Percentiles rank a stretch among this genome's conserved stretches.
Conservation (phyloP, 30 jellyfish, hydroid and myxozoan genomes). For the Cassiopea andromeda region DNA sequence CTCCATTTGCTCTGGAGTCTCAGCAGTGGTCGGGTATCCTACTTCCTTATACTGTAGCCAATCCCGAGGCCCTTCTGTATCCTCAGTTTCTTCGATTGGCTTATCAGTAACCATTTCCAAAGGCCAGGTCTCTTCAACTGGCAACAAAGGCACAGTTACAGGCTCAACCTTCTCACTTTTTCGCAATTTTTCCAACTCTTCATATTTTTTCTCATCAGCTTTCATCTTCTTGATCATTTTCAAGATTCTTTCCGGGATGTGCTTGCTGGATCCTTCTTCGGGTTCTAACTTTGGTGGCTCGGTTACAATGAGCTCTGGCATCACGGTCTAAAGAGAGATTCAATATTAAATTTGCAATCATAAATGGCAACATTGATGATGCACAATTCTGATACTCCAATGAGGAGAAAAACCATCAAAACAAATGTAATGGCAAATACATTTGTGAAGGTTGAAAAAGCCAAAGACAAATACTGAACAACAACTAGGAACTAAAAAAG, state of each 20-base stretch:
- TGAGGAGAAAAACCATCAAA: no score
- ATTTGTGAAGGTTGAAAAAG: no score
- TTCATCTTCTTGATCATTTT: constrained; percentile 31
- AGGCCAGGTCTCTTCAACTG: constrained; percentile 1
- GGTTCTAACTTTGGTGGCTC: constrained; percentile 10
- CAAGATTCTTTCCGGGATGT: constrained; percentile 41
- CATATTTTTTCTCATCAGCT: constrained; percentile 14
- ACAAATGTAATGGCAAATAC: no score
- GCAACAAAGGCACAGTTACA: background rate
- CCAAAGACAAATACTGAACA: no score
- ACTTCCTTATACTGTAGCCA: background rate
- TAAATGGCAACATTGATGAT: no score
- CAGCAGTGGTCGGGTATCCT: background rate
- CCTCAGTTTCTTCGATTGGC: background rate
- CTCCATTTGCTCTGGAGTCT: background rate
- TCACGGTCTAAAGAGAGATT: constrained; percentile 2
- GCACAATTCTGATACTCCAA: no score
- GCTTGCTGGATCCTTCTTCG: background rate
- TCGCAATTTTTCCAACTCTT: constrained; percentile 1
- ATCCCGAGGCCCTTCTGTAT: background rate
- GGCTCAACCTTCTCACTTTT: constrained; percentile 2
- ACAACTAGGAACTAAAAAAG: no score
- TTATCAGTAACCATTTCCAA: background rate
- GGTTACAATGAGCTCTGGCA: constrained; percentile 32
- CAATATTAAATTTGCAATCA: background rate